Evolutionary conservation across 2,888 invertebrate genomes (phyloP), one percentile per base, ranked within the genome.

Genomic region (Furcula furcula): DNA sequence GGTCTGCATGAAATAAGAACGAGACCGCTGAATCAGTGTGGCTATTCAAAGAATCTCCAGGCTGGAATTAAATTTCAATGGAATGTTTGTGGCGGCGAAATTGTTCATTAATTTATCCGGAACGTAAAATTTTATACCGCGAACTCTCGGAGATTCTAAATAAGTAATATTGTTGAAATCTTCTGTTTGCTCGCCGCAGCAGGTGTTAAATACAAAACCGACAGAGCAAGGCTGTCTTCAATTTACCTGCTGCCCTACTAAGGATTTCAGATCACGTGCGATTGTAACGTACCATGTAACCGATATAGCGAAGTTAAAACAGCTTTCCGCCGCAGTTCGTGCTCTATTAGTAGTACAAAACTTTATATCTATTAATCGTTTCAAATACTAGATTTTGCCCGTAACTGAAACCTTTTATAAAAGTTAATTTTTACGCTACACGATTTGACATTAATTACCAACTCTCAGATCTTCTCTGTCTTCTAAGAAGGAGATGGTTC

Each of bases 161-260:
- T 73, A 53, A 65, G 65, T 73, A 71, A 73, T 76, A 74, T 66
- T 54, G 65, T 70, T 60, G 57, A 60, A 68, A 65, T 60, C 61
- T 55, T 49, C 51, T 59, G 52, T 67, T 55, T 47, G 44, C 47
- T 49, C 36, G 44, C 46, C 28, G 40, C 55, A 61, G 63, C 69
- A 74, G 72, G 73, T 73, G 71, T 66, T 71, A 54, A 70, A 74
- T 73, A 68, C 66, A 70, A 64, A 68, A 52, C n/a, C n/a, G 61
- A 66, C 63, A 67, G 62, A 55, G 63, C 58, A 61, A 51, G 51
- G 53, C 49, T 66, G 63, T 65, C 67, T 76, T 70, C 64, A 66
- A 69, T 75, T 70, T 65, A 54, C 55, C 50, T 64, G 65, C 48
- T 64, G 63, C 60, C 56, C 50, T 42, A 49, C 52, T 65, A 60